These are phyloP conservation scores for Scopus umbretta DNA, from an alignment of 2,113 vertebrate genomes.

Conservation along the genomic window DNA sequence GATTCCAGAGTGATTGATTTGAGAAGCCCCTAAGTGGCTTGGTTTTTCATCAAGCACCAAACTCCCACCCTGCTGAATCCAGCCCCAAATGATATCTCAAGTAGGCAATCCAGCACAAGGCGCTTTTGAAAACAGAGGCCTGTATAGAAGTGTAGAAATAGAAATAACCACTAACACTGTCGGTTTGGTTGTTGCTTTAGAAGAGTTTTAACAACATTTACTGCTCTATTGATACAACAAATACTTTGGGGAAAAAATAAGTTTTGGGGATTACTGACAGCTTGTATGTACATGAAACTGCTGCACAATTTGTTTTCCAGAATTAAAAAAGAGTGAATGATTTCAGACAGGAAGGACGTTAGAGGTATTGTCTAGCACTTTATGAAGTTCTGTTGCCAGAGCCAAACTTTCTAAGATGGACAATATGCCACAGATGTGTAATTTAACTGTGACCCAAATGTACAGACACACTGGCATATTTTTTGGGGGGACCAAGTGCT, in stretches of 20 bases:
- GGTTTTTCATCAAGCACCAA: neutral
- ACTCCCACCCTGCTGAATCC: neutral
- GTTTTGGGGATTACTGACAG: neutral
- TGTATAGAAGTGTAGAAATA: neutral
- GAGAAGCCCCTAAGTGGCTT: neutral
- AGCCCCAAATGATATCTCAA: neutral
- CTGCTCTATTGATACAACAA: neutral
- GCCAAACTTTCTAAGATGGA: neutral
- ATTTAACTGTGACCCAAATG: neutral
- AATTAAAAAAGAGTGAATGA: neutral
- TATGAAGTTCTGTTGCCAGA: neutral
- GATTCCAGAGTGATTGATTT: neutral
- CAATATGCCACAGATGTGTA: neutral
- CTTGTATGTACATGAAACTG: neutral
- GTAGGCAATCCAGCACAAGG: neutral
- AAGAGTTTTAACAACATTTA: neutral
- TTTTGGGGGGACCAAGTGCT: neutral
- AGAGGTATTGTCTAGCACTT: neutral
- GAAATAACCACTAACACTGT: neutral
- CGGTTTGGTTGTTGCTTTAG: neutral
- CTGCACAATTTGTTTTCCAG: neutral
- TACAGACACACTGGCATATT: neutral
- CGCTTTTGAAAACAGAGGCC: neutral
- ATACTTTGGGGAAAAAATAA: fast-evolving
- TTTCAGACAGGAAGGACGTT: neutral